These are phyloP conservation scores for Tachycineta bicolor DNA, from an alignment of 2,113 vertebrate species.

Conservation along the genomic window DNA sequence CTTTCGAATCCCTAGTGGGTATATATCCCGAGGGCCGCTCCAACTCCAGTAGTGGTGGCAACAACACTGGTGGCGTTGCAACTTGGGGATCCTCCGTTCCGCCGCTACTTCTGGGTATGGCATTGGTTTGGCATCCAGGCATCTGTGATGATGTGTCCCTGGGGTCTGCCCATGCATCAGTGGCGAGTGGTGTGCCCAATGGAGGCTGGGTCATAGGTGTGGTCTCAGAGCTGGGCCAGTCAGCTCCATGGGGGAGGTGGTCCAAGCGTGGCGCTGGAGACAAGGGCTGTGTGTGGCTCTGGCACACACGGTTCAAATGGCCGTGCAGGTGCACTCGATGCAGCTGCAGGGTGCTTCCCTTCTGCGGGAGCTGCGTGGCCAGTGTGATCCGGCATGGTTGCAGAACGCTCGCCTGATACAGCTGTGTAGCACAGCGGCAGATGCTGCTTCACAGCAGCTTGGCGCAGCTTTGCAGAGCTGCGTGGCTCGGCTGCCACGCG, in stretches of 20 bases:
- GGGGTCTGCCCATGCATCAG: not conserved
- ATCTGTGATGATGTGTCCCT: no score
- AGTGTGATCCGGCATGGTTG: no score
- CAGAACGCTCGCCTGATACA: no score
- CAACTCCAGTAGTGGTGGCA: not conserved
- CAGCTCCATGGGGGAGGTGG: not conserved
- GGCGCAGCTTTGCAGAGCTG: no score
- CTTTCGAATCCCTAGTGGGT: not conserved
- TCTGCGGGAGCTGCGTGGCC: no score
- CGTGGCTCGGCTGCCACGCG: no score
- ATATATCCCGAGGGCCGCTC: not conserved
- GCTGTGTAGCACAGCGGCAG: no score
- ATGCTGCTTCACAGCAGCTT: no score
- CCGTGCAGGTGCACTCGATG: no score
- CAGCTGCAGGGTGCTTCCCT: no score
- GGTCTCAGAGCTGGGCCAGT: not conserved
- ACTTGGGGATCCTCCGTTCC: not conserved
- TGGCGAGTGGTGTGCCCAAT: not conserved
- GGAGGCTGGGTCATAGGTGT: not conserved
- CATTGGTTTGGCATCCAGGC: not conserved
- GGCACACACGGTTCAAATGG: rapidly evolving
- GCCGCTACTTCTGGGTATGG: not conserved
- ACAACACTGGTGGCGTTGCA: not conserved
- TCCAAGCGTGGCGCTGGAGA: not conserved
- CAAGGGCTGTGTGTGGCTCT: not conserved